phyloP scores from a whole-genome alignment of 2,888 invertebrate species.

The Sinhomidia bicolor region DNA sequence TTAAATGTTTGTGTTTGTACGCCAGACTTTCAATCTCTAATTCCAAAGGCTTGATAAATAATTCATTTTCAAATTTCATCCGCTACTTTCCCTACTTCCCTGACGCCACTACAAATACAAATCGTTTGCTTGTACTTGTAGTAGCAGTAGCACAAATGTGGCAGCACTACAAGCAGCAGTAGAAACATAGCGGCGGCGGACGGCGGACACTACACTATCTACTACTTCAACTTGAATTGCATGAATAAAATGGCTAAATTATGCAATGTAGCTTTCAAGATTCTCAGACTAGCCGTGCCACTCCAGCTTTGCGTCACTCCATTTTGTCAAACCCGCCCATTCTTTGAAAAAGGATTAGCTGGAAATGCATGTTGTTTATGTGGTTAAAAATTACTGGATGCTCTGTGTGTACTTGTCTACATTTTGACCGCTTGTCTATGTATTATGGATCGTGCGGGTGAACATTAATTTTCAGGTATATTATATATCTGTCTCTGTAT shows the following conservation, averaged over 20 bases:
- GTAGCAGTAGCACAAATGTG: not conserved
- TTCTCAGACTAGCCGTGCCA: not conserved
- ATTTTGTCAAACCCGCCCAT: not conserved
- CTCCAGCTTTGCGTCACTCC: not conserved
- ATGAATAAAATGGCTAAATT: conserved; percentile 20
- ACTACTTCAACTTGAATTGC: not conserved
- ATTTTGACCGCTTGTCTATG: conserved; percentile 12
- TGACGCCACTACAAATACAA: not conserved
- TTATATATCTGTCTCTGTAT: no score
- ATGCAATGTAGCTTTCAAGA: conserved; percentile 14
- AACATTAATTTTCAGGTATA: no score
- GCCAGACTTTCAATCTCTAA: conserved; percentile 22
- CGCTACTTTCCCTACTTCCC: not conserved
- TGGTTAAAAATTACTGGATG: no score
- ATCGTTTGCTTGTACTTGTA: not conserved
- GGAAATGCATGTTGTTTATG: not conserved
- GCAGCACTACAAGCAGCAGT: no score
- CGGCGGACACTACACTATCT: not conserved
- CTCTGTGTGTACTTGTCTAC: no score
- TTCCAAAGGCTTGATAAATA: conserved; percentile 25
- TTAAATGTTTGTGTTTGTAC: not conserved
- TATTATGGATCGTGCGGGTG: no score
- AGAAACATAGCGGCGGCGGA: no score
- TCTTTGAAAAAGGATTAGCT: not conserved
- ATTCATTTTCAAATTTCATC: conserved; percentile 33